A percentile compares a stretch with the other conserved stretches of the same genome.
These are phyloP conservation scores for Musca vetustissima DNA, from an alignment of 1,140 invertebrate species.

Conservation along the genomic window DNA sequence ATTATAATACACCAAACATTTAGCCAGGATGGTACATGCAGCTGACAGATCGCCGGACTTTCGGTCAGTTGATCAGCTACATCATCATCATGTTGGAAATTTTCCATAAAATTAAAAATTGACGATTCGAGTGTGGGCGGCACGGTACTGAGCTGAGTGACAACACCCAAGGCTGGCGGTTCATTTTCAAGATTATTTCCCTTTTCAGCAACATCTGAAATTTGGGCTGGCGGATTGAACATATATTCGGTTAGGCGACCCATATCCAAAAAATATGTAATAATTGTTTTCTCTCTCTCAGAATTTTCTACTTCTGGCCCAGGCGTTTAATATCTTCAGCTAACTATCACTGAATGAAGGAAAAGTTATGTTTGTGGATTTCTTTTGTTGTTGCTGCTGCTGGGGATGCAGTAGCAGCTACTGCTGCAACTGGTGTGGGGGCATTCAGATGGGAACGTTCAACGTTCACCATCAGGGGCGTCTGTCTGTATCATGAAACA, in stretches of 20 bases:
- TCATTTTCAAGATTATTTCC: too few relatives aligned
- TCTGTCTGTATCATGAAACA: too few relatives aligned
- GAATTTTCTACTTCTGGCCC: neutral
- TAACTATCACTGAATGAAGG: neutral
- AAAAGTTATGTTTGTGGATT: neutral
- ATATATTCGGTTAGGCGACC: neutral
- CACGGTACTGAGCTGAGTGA: neutral
- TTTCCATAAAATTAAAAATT: constrained; percentile 9
- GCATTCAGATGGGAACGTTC: too few relatives aligned
- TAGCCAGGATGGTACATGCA: constrained; percentile 5
- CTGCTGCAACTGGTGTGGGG: neutral
- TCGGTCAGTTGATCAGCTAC: neutral
- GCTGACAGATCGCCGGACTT: neutral
- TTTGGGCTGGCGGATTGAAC: neutral
- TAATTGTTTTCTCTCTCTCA: neutral
- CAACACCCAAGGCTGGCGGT: too few relatives aligned
- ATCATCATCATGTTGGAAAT: constrained; percentile 1
- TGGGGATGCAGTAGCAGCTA: neutral
- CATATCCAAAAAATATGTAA: neutral
- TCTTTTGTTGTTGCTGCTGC: too few relatives aligned
- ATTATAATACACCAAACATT: constrained; percentile 8
- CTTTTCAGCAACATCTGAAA: too few relatives aligned
- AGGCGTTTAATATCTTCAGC: constrained; percentile 14
- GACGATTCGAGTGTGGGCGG: neutral
- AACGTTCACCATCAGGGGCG: too few relatives aligned